These are phyloP conservation scores for Lytechinus variegatus DNA, from an alignment of 35 echinoderm and acorn worm genomes.

Conservation along the genomic window DNA sequence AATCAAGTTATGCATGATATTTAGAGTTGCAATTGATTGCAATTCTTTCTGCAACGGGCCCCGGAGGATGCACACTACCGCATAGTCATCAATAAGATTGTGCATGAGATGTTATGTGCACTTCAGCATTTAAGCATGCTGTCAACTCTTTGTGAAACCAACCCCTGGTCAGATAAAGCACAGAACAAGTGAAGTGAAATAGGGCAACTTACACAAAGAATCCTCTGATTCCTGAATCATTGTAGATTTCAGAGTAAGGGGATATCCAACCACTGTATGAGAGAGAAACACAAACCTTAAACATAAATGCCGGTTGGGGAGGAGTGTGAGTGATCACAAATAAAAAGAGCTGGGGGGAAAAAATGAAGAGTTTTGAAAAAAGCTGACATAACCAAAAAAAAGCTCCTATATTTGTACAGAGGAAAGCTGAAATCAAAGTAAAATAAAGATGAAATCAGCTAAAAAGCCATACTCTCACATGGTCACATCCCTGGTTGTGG, in stretches of 20 bases:
- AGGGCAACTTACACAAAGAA: conserved; percentile 88
- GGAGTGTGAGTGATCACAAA: no score
- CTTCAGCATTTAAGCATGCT: no score
- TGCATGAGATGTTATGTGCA: not conserved
- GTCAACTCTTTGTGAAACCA: no score
- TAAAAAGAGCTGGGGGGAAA: no score
- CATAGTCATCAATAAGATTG: not conserved
- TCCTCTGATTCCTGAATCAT: conserved; percentile 83
- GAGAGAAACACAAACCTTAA: not conserved
- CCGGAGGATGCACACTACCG: not conserved
- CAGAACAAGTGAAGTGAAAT: not conserved
- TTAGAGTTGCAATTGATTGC: no score
- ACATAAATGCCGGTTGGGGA: no score
- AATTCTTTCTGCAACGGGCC: no score
- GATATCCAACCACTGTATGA: conserved; percentile 71
- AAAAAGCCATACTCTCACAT: no score
- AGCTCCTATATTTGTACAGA: not conserved
- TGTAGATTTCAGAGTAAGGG: conserved; percentile 84
- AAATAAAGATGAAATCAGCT: no score
- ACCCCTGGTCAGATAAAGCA: not conserved
- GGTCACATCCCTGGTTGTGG: no score
- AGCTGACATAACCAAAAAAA: conserved; percentile 97
- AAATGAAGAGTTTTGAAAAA: not conserved
- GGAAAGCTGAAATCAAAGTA: no score
- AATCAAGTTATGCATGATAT: no score